Evolutionary conservation across 2,113 vertebrate genomes (phyloP), one percentile per base, ranked within the genome.

Genomic region (Salvelinus sp.): DNA sequence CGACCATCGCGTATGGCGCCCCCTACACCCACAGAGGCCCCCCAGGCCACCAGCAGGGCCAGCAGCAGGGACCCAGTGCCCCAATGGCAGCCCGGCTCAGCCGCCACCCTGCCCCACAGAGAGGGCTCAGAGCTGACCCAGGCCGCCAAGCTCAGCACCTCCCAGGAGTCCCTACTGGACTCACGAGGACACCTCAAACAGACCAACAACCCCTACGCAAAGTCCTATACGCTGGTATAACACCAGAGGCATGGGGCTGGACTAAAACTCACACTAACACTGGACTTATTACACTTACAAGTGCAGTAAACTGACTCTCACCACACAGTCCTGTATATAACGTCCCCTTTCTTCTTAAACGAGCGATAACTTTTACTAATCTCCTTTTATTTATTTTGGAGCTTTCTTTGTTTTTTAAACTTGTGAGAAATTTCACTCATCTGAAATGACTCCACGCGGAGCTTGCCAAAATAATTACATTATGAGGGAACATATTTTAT

Each of bases 171-270:
- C 30, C 93, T 99, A 92, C 95, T 99, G 82, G 98, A 99, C 96
- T 97, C 97, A 23, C 93, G 97, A 92, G 97, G 96, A 94, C 98
- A 98, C 85, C 94, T 97, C 81, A 99, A 99, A 96, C 94, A 91
- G 88, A 97, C 93, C 87, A 99, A 93, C 94, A 99, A 99, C 84
- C 97, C 97, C 74, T 99, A 99, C 93, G 96, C 98, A 90, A 99
- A 99, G 88, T 99, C 97, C 30, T 99, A 99, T 91, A 99, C 98
- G 85, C 94, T 99, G 92, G 98, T 99, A 99, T 99, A 98, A 97
- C 97, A 92, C 90, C 93, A 94, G 95, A 96, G 92, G 83, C 87
- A 85, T 89, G 38, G 84, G 85, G 79, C 76, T 20, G 83, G 90
- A 88, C 87, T 81, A 60, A 76, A 82, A 87, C 87, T 88, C 89